A percentile compares a stretch with the other conserved stretches of the same genome.
Conservation (phyloP, 2,888 invertebrate species). For the Cyrtodaria siliqua region DNA sequence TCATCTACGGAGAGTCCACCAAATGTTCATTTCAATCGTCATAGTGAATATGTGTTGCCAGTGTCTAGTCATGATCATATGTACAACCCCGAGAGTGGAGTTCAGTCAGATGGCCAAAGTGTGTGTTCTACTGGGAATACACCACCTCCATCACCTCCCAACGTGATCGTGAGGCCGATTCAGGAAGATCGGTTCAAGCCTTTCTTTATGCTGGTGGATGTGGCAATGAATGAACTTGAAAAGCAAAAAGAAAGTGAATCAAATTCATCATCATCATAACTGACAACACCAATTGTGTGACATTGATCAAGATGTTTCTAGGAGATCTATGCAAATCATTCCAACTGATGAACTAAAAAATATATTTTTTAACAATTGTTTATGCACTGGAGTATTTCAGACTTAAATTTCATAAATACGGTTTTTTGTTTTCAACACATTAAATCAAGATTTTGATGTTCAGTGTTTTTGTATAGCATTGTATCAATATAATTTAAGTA, state of each 20-base stretch:
- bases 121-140: constrained; percentile 54
- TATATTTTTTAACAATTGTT: no score
- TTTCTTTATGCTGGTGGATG: constrained; percentile 94
- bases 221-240: constrained; percentile 90
- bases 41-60: constrained; percentile 29
- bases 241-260: constrained; percentile 75
- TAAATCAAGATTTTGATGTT: no score
- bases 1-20: constrained; percentile 49
- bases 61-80: constrained; percentile 17
- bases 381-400: no score
- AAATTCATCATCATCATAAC: constrained; percentile 33
- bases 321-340: constrained; percentile 14
- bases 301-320: neutral
- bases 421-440: no score
- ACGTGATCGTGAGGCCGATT: constrained; percentile 83
- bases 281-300: neutral
- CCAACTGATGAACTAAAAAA: neutral
- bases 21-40: constrained; percentile 26
- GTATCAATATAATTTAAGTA: no score
- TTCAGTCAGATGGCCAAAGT: constrained; percentile 59
- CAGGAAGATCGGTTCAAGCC: constrained; percentile 92
- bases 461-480: no score
- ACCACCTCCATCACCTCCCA: constrained; percentile 84
- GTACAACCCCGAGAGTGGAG: constrained; percentile 33
- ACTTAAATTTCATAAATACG: no score